A percentile compares a stretch with the other conserved stretches of the same genome.
These are phyloP conservation scores for Seriola quinqueradiata DNA, from an alignment of 2,113 vertebrate genomes.

Conservation along the genomic window DNA sequence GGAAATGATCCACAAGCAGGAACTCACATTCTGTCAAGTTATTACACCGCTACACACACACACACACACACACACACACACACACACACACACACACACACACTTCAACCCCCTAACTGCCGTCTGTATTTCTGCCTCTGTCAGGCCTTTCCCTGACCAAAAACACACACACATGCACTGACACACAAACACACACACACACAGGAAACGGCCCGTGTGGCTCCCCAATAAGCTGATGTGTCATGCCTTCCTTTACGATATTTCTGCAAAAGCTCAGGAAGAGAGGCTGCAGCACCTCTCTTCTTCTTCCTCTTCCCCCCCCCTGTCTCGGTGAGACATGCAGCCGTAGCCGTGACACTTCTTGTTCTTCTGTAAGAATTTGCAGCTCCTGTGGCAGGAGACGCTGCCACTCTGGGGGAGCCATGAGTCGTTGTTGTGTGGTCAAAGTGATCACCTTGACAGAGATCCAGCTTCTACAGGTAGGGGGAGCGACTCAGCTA, in stretches of 20 bases:
- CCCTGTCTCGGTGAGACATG: slow-evolving; percentile 43
- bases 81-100: slow-evolving; percentile 23
- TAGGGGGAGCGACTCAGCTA: slow-evolving; percentile 73
- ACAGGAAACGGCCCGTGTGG: slow-evolving; percentile 74
- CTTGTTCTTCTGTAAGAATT: slow-evolving; percentile 50
- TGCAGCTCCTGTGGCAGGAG: slow-evolving; percentile 50
- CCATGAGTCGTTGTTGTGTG: slow-evolving; percentile 83
- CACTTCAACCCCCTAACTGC: slow-evolving; percentile 51
- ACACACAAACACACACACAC: slow-evolving; percentile 5
- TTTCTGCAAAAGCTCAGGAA: slow-evolving; percentile 87
- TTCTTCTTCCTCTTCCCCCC: slow-evolving; percentile 66
- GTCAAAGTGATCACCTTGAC: slow-evolving; percentile 86
- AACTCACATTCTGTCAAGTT: slow-evolving; percentile 73
- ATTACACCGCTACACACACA: slow-evolving; percentile 29
- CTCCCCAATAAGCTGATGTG: slow-evolving; percentile 86
- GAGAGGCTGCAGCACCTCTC: slow-evolving; percentile 57
- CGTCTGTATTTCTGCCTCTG: slow-evolving; percentile 76
- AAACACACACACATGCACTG: slow-evolving; percentile 4
- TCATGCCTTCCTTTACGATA: slow-evolving; percentile 88
- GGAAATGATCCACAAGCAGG: slow-evolving; percentile 78
- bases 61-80: slow-evolving; percentile 19
- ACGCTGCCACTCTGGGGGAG: slow-evolving; percentile 67
- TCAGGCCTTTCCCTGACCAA: slow-evolving; percentile 75
- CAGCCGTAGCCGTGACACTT: slow-evolving; percentile 54
- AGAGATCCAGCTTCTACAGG: slow-evolving; percentile 84